phyloP scores from a whole-genome alignment of 1,140 invertebrate genomes.

The Caerostris extrusa region DNA sequence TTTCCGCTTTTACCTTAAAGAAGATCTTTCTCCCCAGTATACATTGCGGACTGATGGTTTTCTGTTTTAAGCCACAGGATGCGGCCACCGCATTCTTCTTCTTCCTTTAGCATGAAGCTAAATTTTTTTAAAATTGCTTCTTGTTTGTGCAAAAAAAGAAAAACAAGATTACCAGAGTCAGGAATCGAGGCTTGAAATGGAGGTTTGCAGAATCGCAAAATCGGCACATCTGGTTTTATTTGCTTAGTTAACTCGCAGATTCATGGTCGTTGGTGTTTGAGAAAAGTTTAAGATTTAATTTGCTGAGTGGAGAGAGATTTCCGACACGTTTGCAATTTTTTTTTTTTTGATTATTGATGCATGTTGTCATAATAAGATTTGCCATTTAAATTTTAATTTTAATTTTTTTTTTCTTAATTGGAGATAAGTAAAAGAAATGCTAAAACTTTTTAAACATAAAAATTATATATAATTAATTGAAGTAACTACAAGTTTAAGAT shows the following conservation, averaged over 20 bases:
- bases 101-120: neutral
- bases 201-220: neutral
- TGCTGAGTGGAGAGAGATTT: neutral
- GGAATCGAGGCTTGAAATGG: neutral
- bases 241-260: neutral
- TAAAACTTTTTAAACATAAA: no score
- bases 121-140: neutral
- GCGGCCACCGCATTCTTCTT: neutral
- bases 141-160: neutral
- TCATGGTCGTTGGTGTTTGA: neutral
- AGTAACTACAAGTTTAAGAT: no score
- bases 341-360: no score
- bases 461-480: no score
- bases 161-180: neutral
- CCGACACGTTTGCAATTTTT: neutral
- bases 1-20: neutral
- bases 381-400: no score
- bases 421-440: no score
- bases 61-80: neutral
- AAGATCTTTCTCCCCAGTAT: neutral
- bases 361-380: no score
- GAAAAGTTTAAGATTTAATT: neutral
- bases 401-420: no score
- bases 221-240: neutral
- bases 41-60: neutral